Conservation (phyloP, 2,113 vertebrate species). For the Sceloporus undulatus region DNA sequence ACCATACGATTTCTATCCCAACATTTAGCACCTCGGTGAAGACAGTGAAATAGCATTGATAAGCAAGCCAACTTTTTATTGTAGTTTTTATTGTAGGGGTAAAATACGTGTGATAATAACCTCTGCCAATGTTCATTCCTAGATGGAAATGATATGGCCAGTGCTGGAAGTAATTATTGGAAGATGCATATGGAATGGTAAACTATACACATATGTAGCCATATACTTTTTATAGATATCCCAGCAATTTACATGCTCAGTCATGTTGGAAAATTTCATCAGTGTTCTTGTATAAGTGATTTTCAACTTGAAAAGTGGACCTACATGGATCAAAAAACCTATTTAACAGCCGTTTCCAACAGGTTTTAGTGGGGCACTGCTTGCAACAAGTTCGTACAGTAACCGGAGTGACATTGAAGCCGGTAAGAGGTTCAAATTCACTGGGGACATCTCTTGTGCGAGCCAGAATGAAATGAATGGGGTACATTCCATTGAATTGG, state of each 20-base stretch:
- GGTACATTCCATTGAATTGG: background rate
- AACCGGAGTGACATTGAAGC: background rate
- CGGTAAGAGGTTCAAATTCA: background rate
- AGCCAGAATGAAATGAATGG: background rate
- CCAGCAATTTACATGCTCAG: background rate
- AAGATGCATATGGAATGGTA: background rate
- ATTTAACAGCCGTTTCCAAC: background rate
- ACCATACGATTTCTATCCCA: background rate
- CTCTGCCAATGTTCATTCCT: background rate
- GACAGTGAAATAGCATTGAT: background rate
- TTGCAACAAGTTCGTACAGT: background rate
- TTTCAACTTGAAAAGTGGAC: background rate
- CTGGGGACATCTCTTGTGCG: background rate
- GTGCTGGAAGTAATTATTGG: background rate
- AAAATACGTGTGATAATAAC: background rate
- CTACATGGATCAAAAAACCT: constrained; percentile 3
- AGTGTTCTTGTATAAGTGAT: background rate
- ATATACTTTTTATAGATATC: background rate
- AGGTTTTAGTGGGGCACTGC: background rate
- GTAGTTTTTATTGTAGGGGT: background rate
- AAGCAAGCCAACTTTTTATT: background rate
- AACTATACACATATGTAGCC: background rate
- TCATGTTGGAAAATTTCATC: background rate
- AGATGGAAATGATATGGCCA: background rate
- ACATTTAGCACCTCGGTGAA: background rate